Conservation (phyloP, 2,797 vertebrate species). For the Vultur gryphus region DNA sequence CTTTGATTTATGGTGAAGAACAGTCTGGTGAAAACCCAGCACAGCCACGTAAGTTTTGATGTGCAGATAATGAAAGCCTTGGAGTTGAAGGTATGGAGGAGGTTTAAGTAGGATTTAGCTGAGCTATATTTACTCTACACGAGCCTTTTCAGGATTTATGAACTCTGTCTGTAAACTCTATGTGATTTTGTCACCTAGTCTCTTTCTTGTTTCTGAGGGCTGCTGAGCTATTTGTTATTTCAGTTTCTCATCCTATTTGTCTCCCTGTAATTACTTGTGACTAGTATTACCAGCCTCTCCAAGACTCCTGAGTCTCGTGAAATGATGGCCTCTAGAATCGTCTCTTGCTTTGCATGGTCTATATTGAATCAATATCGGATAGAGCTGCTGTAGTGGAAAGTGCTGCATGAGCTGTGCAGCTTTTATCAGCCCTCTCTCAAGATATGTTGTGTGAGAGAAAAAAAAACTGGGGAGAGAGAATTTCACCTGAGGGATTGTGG, state of each 20-base stretch:
- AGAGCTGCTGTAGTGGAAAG: background rate
- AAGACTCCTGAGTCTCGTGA: background rate
- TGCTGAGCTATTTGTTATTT: background rate
- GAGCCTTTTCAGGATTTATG: background rate
- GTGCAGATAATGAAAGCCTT: background rate
- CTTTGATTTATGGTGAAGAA: background rate
- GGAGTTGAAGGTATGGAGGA: background rate
- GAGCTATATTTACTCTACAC: background rate
- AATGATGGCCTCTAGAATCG: background rate
- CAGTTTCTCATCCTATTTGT: background rate
- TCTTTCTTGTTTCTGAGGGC: background rate
- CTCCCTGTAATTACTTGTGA: background rate
- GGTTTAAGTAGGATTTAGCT: background rate
- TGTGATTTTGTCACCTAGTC: background rate
- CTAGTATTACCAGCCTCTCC: background rate
- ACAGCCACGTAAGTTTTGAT: background rate
- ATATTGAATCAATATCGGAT: background rate
- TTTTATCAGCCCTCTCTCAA: background rate
- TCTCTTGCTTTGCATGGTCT: background rate
- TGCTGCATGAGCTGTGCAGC: background rate
- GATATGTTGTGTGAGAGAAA: background rate
- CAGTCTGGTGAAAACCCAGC: background rate
- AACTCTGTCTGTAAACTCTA: background rate
- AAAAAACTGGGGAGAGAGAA: background rate
- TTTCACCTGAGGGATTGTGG: background rate